Conservation (phyloP, 2,797 vertebrate species). For the Ficedula albicollis region DNA sequence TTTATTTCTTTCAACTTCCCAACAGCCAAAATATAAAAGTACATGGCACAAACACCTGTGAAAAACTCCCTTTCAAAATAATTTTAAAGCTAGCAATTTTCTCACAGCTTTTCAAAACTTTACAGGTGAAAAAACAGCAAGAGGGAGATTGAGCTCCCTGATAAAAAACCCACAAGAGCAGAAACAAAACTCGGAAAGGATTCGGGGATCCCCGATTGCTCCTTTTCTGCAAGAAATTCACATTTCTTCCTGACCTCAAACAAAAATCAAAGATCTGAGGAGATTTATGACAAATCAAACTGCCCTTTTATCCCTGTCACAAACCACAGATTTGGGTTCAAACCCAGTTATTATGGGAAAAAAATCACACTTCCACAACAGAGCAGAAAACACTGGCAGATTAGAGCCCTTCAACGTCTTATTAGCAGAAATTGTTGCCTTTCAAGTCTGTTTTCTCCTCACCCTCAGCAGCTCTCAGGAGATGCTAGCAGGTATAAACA, state of each 20-base stretch:
- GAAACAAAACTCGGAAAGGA: neutral
- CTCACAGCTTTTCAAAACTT: neutral
- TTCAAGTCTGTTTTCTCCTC: constrained; percentile 6
- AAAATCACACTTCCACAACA: neutral
- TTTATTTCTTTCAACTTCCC: neutral
- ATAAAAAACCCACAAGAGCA: neutral
- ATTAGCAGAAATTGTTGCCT: neutral
- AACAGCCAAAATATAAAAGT: neutral
- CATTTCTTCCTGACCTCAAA: neutral
- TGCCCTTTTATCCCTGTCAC: neutral
- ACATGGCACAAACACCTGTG: neutral
- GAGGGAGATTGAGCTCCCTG: neutral
- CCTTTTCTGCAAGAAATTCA: neutral
- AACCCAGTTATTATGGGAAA: neutral
- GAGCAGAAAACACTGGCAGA: neutral
- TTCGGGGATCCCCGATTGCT: neutral
- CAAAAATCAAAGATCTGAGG: neutral
- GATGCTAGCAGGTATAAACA: constrained; percentile 82
- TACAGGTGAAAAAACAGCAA: neutral
- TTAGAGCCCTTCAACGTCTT: neutral
- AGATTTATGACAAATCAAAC: neutral
- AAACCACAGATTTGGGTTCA: neutral
- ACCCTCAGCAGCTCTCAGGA: constrained; percentile 40
- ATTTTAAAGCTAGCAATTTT: neutral
- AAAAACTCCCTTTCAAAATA: neutral